Evolutionary conservation across 2,888 invertebrate species (phyloP).

Genomic region (Meganola albula): DNA sequence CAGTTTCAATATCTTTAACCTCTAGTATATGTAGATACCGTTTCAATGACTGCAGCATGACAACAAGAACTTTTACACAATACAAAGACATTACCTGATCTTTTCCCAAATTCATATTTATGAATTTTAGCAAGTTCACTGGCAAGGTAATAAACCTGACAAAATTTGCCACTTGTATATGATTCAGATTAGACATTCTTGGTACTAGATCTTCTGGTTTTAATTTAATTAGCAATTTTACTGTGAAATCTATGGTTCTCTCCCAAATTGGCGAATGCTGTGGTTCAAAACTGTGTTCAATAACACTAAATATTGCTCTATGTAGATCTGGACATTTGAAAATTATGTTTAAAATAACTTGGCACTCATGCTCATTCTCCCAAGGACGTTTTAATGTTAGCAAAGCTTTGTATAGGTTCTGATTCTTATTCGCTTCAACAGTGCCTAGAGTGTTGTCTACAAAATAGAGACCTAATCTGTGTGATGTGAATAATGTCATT

Average conservation of each 20-base stretch:
- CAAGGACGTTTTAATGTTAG: constrained; percentile 82
- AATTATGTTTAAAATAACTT: constrained; percentile 80
- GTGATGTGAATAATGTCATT: constrained; percentile 85
- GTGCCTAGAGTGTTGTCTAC: constrained; percentile 81
- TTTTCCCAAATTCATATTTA: constrained; percentile 49
- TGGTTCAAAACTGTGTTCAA: constrained; percentile 80
- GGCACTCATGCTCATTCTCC: constrained; percentile 80
- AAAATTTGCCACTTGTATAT: constrained; percentile 73
- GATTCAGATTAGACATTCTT: constrained; percentile 59
- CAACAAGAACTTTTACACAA: constrained; percentile 70
- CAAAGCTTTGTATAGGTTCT: constrained; percentile 79
- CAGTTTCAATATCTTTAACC: constrained; percentile 40
- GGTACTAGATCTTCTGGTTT: constrained; percentile 69
- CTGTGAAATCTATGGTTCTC: constrained; percentile 62
- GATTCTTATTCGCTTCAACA: constrained; percentile 77
- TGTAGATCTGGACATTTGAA: constrained; percentile 84
- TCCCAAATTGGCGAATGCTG: constrained; percentile 75
- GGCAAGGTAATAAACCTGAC: constrained; percentile 71
- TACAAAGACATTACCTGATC: constrained; percentile 63
- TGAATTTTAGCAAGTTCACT: constrained; percentile 63
- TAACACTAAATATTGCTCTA: constrained; percentile 77
- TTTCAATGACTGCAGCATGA: constrained; percentile 73
- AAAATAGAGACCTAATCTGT: constrained; percentile 87
- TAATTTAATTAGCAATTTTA: constrained; percentile 60
- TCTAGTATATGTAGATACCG: constrained; percentile 74